Base-by-base conservation (phyloP, 2,113 vertebrate genomes). In the Vulpes lagopus region DNA sequence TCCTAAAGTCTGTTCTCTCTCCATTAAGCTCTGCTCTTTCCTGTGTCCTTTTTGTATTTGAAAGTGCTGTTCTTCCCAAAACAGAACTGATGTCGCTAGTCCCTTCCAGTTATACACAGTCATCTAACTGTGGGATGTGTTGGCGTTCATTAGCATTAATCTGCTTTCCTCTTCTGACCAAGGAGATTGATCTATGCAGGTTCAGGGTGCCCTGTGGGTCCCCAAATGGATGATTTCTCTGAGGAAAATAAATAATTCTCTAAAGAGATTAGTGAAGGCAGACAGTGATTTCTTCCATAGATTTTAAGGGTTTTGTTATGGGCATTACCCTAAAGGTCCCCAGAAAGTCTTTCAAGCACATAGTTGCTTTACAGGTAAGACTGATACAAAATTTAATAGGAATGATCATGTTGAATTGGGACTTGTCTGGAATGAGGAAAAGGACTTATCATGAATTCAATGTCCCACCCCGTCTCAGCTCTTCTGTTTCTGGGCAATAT, bases 41-140 rank as follows among this genome's bases (percentile, higher is more conserved):
- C 12, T 16, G 1, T 9, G 19, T n/a, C 74, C 43, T 51, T 1
- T 30, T 35, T 19, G 7, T 19, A 53, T 67, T 67, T 49, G n/a
- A 4, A 80, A 67, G 23, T 62, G 30, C 4, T 95, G 2, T 69
- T 91, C 30, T 90, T 43, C 20, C 10, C 23, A 35, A 84, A 57
- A 23, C 0, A 8, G 20, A 71, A 60, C 60, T 65, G 8, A 5
- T 35, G 30, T 7, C 19, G 1, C 65, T 32, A 38, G 22, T 17
- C 5, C 11, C 43, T 8, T 5, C 25, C 20, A 12, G 12, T 11
- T 8, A 53, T 25, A 0, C 43, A 3, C 0, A 0, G 2, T 32
- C 53, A 73, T 82, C 35, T 19, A 9, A 64, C 2, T 0, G 11
- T 71, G 59, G 17, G 15, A 15, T 12, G 22, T 27, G 11, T 8